A percentile compares a stretch with the other conserved stretches of the same genome.
Conservation (phyloP, 2,797 vertebrate species). For the Anableps anableps region DNA sequence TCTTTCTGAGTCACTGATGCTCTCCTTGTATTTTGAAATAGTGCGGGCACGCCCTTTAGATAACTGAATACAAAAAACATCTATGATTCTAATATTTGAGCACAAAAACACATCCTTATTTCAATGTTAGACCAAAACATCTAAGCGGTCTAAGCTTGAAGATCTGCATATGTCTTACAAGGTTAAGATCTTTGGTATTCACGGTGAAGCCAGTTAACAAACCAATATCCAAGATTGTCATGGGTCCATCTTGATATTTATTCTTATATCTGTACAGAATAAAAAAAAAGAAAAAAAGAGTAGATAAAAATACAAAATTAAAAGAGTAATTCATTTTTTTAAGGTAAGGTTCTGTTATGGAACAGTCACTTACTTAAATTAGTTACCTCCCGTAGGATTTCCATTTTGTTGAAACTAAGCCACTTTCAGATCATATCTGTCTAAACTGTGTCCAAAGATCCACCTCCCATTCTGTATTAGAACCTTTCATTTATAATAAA, state of each 20-base stretch:
- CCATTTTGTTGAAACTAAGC: no score
- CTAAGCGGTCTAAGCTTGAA: not conserved
- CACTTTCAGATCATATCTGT: no score
- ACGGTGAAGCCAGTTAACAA: conserved; percentile 86
- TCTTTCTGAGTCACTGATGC: conserved; percentile 65
- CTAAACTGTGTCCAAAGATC: no score
- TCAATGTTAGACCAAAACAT: not conserved
- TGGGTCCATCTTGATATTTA: conserved; percentile 65
- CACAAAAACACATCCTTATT: not conserved
- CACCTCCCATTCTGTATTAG: no score
- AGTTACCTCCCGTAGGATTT: no score
- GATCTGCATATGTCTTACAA: conserved; percentile 63
- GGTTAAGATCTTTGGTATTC: conserved; percentile 77
- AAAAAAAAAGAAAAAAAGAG: not conserved
- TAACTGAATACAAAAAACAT: conserved; percentile 66
- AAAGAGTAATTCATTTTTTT: no score
- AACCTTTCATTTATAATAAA: no score
- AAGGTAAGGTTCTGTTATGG: no score
- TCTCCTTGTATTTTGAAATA: conserved; percentile 80
- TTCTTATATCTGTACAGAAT: conserved; percentile 66
- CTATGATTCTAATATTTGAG: not conserved
- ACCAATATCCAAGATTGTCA: conserved; percentile 86
- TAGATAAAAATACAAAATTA: not conserved
- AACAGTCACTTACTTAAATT: no score
- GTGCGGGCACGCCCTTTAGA: conserved; percentile 70